A percentile compares a stretch with the other conserved stretches of the same genome.
phyloP scores from a whole-genome alignment of 2,888 invertebrate species.

The Sphecodes monilicornis region DNA sequence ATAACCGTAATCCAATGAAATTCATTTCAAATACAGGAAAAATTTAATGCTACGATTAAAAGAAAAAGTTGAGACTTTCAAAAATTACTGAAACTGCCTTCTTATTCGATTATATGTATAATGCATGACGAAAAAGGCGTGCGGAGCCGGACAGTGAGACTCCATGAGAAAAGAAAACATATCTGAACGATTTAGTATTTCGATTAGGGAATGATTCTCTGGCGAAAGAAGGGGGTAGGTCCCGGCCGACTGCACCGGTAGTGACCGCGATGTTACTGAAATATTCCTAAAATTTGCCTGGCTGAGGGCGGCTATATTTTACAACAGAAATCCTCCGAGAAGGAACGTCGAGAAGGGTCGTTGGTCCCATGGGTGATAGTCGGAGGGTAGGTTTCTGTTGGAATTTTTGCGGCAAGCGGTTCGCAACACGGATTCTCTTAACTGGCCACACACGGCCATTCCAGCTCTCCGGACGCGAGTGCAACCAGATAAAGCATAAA shows the following conservation, averaged over 20 bases:
- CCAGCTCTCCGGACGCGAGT: slow-evolving; percentile 24
- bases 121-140: background rate
- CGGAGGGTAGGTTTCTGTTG: slow-evolving; percentile 25
- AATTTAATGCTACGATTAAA: background rate
- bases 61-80: background rate
- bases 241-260: slow-evolving; percentile 6
- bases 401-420: slow-evolving; percentile 57
- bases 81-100: background rate
- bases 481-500: slow-evolving; percentile 37
- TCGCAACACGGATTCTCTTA: slow-evolving; percentile 35
- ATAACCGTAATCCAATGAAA: too few species aligned
- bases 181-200: background rate
- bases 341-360: slow-evolving; percentile 20
- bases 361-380: background rate
- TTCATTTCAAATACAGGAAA: background rate
- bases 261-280: slow-evolving; percentile 32
- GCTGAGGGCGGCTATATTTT: slow-evolving; percentile 13
- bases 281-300: slow-evolving; percentile 15
- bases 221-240: background rate
- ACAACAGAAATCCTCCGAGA: slow-evolving; percentile 28
- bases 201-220: background rate
- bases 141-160: background rate
- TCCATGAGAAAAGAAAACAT: background rate
- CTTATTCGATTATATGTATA: too few species aligned
- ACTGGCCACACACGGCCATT: slow-evolving; percentile 23